phyloP scores from a whole-genome alignment of 2,797 vertebrate species.

The Chelon auratus region DNA sequence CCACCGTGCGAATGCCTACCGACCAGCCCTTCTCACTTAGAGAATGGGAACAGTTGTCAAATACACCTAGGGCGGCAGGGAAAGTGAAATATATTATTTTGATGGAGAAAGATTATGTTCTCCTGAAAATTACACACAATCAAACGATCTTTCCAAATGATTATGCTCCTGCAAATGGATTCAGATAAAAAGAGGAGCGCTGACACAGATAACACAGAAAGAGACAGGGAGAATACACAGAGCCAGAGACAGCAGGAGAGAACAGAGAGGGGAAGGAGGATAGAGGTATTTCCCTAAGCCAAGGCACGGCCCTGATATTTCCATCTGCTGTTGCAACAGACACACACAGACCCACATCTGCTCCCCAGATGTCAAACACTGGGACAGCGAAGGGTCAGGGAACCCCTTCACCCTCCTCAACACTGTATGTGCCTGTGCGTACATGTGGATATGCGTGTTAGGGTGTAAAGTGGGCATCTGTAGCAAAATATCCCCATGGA shows the following conservation, averaged over 20 bases:
- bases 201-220: slow-evolving; percentile 10
- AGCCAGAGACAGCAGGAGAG: slow-evolving; percentile 56
- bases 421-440: slow-evolving; percentile 30
- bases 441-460: slow-evolving; percentile 25
- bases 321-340: slow-evolving; percentile 80
- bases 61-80: slow-evolving; percentile 85
- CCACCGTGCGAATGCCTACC: slow-evolving; percentile 88
- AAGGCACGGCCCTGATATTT: slow-evolving; percentile 76
- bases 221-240: slow-evolving; percentile 49
- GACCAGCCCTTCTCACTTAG: slow-evolving; percentile 95
- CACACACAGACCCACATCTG: slow-evolving; percentile 81
- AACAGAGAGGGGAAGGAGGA: slow-evolving; percentile 62
- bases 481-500: slow-evolving; percentile 41
- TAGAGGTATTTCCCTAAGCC: slow-evolving; percentile 76
- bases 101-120: background rate
- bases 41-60: slow-evolving; percentile 95
- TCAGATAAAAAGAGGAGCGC: background rate
- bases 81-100: slow-evolving; percentile 9
- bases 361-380: slow-evolving; percentile 81
- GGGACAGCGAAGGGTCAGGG: slow-evolving; percentile 85
- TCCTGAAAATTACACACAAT: slow-evolving; percentile 19
- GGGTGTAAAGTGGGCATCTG: slow-evolving; percentile 28
- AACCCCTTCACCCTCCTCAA: slow-evolving; percentile 83
- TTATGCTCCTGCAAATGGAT: slow-evolving; percentile 1
- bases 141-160: slow-evolving; percentile 22